phyloP scores from a whole-genome alignment of 2,888 invertebrate genomes.

The Drosophila limbata region DNA sequence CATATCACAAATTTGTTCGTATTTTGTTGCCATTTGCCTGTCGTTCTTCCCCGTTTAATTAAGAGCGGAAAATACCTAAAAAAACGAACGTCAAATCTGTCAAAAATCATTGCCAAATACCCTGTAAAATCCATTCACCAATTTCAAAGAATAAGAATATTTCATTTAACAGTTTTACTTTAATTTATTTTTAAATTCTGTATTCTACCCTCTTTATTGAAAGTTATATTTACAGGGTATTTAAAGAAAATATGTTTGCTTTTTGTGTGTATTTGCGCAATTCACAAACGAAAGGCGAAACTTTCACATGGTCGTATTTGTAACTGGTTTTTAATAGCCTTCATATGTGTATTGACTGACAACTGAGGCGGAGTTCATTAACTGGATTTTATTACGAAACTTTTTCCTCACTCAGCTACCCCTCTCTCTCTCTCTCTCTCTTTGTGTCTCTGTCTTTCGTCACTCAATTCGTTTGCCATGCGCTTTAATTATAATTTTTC shows the following conservation, averaged over 20 bases:
- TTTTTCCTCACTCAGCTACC: conserved; percentile 30
- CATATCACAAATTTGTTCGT: conserved; percentile 4
- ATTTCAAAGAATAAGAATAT: neutral
- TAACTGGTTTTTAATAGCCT: conserved; percentile 19
- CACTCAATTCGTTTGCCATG: conserved; percentile 37
- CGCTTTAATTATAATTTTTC: conserved; percentile 57
- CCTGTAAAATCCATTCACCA: neutral
- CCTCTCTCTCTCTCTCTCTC: neutral
- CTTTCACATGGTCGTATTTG: conserved; percentile 8
- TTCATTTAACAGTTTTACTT: neutral
- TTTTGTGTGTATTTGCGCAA: conserved; percentile 4
- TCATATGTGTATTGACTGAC: conserved; percentile 24
- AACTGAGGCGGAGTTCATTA: conserved; percentile 50
- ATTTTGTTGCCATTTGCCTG: conserved; percentile 19
- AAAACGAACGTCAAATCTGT: neutral
- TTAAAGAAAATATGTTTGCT: conserved; percentile 4
- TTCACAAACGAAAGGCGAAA: conserved; percentile 9
- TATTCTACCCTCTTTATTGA: neutral
- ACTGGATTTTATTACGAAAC: conserved; percentile 63
- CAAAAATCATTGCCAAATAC: neutral
- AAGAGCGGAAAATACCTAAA: conserved; percentile 21
- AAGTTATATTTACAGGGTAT: conserved; percentile 2
- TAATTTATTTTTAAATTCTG: no score
- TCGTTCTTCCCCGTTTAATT: conserved; percentile 18
- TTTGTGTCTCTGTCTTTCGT: neutral